Conservation (phyloP, 2,113 vertebrate species). For the Anguilla japonica region DNA sequence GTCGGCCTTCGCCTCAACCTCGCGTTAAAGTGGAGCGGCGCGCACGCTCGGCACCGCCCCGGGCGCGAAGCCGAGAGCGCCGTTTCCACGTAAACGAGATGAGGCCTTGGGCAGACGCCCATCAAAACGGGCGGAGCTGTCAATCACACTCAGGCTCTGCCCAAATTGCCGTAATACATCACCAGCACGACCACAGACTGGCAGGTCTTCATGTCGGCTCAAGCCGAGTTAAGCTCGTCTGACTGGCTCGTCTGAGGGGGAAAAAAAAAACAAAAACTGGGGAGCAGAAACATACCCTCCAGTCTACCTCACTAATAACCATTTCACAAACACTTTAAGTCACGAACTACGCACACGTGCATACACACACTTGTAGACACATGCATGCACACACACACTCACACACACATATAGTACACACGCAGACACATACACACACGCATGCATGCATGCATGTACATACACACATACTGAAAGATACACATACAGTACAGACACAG, state of each 20-base stretch:
- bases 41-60: background rate
- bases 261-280: background rate
- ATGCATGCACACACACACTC: background rate
- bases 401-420: background rate
- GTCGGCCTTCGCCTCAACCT: background rate
- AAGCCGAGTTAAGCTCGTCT: background rate
- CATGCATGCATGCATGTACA: no score
- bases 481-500: no score
- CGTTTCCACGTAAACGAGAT: background rate
- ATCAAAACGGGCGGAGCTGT: background rate
- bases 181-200: background rate
- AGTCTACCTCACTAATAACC: background rate
- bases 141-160: background rate
- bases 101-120: background rate
- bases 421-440: no score
- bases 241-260: background rate
- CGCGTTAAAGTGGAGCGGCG: background rate
- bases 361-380: background rate
- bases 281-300: background rate
- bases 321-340: background rate
- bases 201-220: background rate
- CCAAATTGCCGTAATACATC: background rate
- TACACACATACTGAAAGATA: no score
- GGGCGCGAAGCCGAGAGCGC: background rate
- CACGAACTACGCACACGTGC: no score